Conservation (phyloP, 2,797 vertebrate genomes). For the Thunnus albacares region DNA sequence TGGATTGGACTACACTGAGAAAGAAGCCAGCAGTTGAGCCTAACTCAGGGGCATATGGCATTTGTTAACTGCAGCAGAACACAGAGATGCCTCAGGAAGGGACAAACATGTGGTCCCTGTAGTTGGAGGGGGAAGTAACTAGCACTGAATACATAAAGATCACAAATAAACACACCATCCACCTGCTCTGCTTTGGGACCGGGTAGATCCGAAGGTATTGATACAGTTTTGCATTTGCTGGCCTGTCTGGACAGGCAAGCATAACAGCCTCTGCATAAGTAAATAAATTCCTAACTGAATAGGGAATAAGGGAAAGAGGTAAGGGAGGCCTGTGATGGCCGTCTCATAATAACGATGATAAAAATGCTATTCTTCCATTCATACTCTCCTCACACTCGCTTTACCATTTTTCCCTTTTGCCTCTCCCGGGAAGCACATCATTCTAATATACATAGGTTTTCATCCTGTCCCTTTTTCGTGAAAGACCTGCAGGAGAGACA, state of each 20-base stretch:
- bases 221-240: constrained; percentile 66
- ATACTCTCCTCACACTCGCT: constrained; percentile 50
- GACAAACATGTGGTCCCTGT: constrained; percentile 61
- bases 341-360: constrained; percentile 75
- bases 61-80: constrained; percentile 60
- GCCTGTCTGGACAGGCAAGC: constrained; percentile 52
- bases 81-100: constrained; percentile 59
- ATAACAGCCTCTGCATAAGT: constrained; percentile 67
- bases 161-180: constrained; percentile 69
- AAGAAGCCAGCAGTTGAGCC: constrained; percentile 32
- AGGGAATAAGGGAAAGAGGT: constrained; percentile 56
- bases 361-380: constrained; percentile 69
- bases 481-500: constrained; percentile 61
- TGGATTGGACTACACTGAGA: constrained; percentile 28
- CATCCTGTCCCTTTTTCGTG: constrained; percentile 62
- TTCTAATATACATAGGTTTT: constrained; percentile 76
- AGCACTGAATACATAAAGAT: constrained; percentile 72
- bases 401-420: constrained; percentile 50
- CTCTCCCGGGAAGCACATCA: constrained; percentile 67
- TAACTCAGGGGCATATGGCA: constrained; percentile 49
- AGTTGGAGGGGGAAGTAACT: constrained; percentile 54
- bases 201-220: constrained; percentile 52
- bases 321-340: constrained; percentile 48
- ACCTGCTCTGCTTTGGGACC: constrained; percentile 65
- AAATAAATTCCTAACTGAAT: constrained; percentile 65